Conservation (phyloP, 2,888 invertebrate genomes). For the Chymomyza caudatula region DNA sequence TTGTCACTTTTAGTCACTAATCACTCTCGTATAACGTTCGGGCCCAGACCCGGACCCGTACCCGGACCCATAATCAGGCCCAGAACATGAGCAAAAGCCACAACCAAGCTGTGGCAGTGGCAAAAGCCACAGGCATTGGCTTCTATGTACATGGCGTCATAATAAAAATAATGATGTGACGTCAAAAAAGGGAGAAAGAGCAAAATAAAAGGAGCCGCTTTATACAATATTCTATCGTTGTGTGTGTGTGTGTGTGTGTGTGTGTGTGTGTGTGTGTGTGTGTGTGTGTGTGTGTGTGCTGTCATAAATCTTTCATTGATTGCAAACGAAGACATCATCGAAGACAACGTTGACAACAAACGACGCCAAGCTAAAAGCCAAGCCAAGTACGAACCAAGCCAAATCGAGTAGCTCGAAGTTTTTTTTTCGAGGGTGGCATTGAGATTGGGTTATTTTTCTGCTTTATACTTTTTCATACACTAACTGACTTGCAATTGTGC, state of each 20-base stretch:
- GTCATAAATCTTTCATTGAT: conserved; percentile 70
- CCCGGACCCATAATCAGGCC: background rate
- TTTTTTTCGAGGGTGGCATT: background rate
- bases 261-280: background rate
- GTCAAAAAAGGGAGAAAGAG: conserved; percentile 44
- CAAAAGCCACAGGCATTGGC: background rate
- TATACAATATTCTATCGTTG: background rate
- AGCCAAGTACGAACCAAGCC: background rate
- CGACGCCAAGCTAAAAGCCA: background rate
- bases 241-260: conserved; percentile 6
- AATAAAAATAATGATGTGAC: conserved; percentile 71
- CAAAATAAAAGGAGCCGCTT: conserved; percentile 13
- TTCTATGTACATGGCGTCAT: conserved; percentile 40
- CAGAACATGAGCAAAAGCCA: background rate
- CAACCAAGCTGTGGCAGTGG: conserved; percentile 9
- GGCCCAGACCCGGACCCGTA: conserved; percentile 12
- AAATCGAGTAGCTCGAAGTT: background rate
- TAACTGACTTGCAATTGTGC: background rate
- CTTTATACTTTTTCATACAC: background rate
- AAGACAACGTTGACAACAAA: conserved; percentile 38
- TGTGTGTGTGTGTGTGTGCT: conserved; percentile 23
- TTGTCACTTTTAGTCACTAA: conserved; percentile 61
- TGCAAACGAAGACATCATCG: conserved; percentile 66
- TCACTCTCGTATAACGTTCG: conserved; percentile 61
- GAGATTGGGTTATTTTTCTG: background rate